Evolutionary conservation across 2,113 vertebrate species (phyloP).

Genomic region (Chamaea fasciata): DNA sequence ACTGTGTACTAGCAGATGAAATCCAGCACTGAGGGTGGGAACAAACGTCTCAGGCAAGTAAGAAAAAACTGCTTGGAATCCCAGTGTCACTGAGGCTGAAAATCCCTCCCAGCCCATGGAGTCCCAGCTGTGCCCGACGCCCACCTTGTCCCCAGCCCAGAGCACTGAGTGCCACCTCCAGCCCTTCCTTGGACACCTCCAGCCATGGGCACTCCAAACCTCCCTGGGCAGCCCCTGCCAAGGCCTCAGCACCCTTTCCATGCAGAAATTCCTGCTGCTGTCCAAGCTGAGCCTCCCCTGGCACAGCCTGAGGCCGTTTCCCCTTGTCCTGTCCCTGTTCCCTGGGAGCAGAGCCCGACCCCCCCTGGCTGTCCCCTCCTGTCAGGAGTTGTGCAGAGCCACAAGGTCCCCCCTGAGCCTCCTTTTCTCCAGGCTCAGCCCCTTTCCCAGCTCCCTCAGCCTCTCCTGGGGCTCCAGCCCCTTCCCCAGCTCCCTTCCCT

Average conservation of each 20-base stretch:
- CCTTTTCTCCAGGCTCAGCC: background rate
- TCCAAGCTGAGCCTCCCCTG: background rate
- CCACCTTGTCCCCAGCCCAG: background rate
- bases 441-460: background rate
- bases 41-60: fast-evolving
- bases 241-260: background rate
- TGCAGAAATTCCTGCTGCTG: background rate
- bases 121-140: fast-evolving
- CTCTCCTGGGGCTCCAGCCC: background rate
- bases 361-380: background rate
- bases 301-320: background rate
- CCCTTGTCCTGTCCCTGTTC: background rate
- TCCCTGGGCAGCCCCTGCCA: background rate
- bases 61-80: background rate
- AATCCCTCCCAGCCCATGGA: background rate
- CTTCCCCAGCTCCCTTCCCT: background rate
- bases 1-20: background rate
- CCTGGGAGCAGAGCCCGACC: background rate
- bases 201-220: background rate
- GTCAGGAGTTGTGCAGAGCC: background rate
- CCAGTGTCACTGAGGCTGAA: background rate
- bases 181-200: background rate
- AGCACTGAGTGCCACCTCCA: background rate
- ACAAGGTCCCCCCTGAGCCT: background rate
- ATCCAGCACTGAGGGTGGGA: background rate